A percentile compares a stretch with the other conserved stretches of the same genome.
Conservation (phyloP, 2,797 vertebrate species). For the Antrozous pallidus region DNA sequence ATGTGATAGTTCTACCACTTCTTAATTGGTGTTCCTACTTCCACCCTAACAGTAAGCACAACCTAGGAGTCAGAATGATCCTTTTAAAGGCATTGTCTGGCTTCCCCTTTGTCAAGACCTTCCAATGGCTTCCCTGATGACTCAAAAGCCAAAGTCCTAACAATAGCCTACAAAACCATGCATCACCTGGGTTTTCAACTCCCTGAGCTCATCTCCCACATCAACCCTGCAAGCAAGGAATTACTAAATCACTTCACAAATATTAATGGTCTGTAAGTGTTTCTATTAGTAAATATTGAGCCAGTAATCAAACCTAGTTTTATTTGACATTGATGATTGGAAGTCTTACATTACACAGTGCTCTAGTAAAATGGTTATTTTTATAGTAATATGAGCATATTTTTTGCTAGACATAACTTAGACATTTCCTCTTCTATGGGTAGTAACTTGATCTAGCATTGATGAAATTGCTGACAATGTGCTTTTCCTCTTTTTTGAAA, state of each 20-base stretch:
- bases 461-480: not conserved
- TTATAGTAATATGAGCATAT: not conserved
- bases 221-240: conserved; percentile 1
- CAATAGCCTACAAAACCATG: not conserved
- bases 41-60: not conserved
- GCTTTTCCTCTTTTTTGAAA: conserved; percentile 2
- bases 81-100: not conserved
- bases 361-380: conserved; percentile 5
- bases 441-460: not conserved
- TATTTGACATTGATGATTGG: not conserved
- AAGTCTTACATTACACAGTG: not conserved
- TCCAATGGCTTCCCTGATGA: not conserved
- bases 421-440: not conserved
- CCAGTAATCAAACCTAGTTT: conserved; percentile 29
- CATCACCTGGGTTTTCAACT: not conserved
- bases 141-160: conserved; percentile 2
- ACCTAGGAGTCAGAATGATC: not conserved
- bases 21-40: not conserved
- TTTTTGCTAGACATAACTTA: not conserved
- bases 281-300: conserved; percentile 19
- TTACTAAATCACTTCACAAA: conserved; percentile 4
- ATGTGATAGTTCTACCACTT: not conserved
- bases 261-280: conserved; percentile 35
- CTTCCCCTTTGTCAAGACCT: not conserved
- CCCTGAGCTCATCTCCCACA: not conserved